These are phyloP conservation scores for Saturnia pavonia DNA, from an alignment of 2,888 invertebrate genomes.

Conservation along the genomic window DNA sequence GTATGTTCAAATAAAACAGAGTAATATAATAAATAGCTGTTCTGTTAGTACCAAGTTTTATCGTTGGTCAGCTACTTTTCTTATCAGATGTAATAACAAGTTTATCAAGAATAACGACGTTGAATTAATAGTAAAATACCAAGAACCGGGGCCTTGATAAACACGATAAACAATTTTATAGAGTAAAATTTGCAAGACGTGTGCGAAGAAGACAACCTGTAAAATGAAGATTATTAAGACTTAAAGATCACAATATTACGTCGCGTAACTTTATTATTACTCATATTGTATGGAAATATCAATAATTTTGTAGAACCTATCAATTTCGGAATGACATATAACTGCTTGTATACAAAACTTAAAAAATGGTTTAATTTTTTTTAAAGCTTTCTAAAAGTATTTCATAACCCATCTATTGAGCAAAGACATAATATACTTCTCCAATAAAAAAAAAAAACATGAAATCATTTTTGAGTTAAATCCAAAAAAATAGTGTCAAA, in stretches of 20 bases:
- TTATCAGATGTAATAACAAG: conserved; percentile 9
- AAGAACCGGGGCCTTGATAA: background rate
- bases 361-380: too few species aligned
- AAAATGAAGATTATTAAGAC: background rate
- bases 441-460: too few species aligned
- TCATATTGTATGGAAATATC: too few species aligned
- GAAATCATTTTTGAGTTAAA: too few species aligned
- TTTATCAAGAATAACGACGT: background rate
- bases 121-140: conserved; percentile 1
- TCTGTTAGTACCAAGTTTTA: background rate
- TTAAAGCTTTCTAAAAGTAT: too few species aligned
- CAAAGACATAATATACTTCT: too few species aligned
- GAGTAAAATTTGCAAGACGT: background rate
- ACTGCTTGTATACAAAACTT: too few species aligned
- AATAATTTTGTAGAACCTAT: too few species aligned
- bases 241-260: background rate
- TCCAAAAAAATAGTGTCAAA: too few species aligned
- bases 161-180: background rate
- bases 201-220: background rate
- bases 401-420: too few species aligned
- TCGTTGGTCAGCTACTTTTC: background rate
- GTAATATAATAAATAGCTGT: background rate
- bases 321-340: too few species aligned
- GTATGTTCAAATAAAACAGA: background rate
- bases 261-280: too few species aligned